Evolutionary conservation across 1,140 invertebrate genomes (phyloP).

Genomic region (Lepidotrigona ventralis): DNA sequence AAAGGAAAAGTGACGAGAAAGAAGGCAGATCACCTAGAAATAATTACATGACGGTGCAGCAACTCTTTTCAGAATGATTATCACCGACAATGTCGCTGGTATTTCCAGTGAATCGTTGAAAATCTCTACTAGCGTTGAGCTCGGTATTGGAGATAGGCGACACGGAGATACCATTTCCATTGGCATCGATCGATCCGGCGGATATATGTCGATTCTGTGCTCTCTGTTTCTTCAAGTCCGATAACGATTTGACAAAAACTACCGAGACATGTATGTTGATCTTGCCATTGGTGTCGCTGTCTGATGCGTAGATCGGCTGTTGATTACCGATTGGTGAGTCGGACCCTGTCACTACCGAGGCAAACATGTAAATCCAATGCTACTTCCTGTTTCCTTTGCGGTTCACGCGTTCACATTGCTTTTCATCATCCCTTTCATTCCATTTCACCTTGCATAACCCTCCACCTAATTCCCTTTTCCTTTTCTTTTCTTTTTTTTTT

Average conservation of each 20-base stretch:
- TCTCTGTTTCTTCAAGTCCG: slow-evolving; percentile 94
- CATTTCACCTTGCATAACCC: slow-evolving; percentile 42
- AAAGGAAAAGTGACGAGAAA: not conserved
- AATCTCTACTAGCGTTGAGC: slow-evolving; percentile 73
- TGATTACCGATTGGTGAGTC: slow-evolving; percentile 73
- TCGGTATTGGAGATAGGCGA: slow-evolving; percentile 78
- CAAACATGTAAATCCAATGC: slow-evolving; percentile 76
- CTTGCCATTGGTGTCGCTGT: slow-evolving; percentile 91
- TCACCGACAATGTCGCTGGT: slow-evolving; percentile 85
- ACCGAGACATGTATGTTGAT: slow-evolving; percentile 93
- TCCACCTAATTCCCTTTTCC: slow-evolving; percentile 53
- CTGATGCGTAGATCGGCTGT: slow-evolving; percentile 77
- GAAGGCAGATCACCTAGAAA: not conserved
- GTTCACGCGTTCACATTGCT: not conserved
- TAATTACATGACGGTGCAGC: slow-evolving; percentile 81
- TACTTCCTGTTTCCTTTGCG: slow-evolving; percentile 40
- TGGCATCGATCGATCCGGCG: slow-evolving; percentile 74
- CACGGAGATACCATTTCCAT: slow-evolving; percentile 78
- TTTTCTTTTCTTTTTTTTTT: too few relatives aligned
- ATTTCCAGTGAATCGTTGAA: slow-evolving; percentile 84
- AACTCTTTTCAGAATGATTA: slow-evolving; percentile 83
- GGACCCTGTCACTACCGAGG: slow-evolving; percentile 76
- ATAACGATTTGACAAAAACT: slow-evolving; percentile 87
- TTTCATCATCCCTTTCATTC: slow-evolving; percentile 20
- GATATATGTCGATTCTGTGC: slow-evolving; percentile 88